Evolutionary conservation across 2,888 invertebrate species (phyloP).

Genomic region (Ichneumon xanthorius): DNA sequence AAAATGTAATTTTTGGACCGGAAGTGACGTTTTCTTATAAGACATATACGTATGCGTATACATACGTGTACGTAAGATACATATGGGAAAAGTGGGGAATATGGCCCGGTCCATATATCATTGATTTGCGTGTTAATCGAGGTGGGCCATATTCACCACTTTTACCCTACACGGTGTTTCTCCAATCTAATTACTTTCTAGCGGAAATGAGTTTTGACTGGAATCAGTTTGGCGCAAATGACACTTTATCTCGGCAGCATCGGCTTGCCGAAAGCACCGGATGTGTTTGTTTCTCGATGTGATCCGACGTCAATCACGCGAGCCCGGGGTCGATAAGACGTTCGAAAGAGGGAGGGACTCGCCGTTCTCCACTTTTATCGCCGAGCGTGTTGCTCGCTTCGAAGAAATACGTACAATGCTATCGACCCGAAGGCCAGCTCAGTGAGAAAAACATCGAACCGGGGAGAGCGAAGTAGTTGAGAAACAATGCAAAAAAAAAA

Average conservation of each 20-base stretch:
- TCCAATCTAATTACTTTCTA: too few relatives aligned
- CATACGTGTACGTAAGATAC: too few relatives aligned
- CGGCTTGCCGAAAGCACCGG: conserved; percentile 29
- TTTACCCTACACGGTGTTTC: too few relatives aligned
- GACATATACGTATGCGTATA: too few relatives aligned
- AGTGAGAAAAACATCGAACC: conserved; percentile 14
- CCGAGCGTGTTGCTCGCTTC: conserved; percentile 3
- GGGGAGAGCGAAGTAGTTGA: background rate
- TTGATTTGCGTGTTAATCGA: too few relatives aligned
- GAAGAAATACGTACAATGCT: background rate
- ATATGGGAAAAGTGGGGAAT: too few relatives aligned
- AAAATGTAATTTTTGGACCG: too few relatives aligned
- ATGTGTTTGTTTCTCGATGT: conserved; percentile 43
- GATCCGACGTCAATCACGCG: conserved; percentile 54
- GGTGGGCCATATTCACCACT: too few relatives aligned
- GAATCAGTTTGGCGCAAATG: background rate
- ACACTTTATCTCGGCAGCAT: background rate
- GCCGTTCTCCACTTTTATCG: conserved; percentile 30
- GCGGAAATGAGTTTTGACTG: too few relatives aligned
- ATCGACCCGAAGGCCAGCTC: background rate
- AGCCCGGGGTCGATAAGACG: conserved; percentile 53
- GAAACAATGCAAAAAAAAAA: background rate
- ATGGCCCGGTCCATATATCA: too few relatives aligned
- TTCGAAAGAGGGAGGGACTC: conserved; percentile 18
- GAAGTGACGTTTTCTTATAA: too few relatives aligned